Conservation (phyloP, 64 coral and sea anemone species). For the Dendrophyllia cribrosa region DNA sequence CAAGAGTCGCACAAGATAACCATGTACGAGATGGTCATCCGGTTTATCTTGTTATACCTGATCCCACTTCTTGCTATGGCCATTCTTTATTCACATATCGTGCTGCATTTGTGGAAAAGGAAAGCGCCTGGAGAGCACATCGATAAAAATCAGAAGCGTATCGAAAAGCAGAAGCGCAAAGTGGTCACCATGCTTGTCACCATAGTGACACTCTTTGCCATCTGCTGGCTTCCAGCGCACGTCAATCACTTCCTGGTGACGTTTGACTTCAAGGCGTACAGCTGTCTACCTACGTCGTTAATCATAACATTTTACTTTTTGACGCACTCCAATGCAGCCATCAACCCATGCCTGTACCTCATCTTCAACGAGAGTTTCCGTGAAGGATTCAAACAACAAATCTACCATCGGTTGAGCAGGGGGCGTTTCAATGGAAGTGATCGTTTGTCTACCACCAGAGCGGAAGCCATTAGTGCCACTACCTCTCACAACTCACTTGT, state of each 20-base stretch:
- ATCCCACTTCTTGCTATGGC: slow-evolving; percentile 79
- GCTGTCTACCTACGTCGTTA: slow-evolving; percentile 18
- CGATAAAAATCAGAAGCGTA: slow-evolving; percentile 74
- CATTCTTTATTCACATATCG: slow-evolving; percentile 76
- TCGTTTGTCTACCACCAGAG: slow-evolving; percentile 21
- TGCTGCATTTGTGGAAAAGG: slow-evolving; percentile 86
- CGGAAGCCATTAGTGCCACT: slow-evolving; percentile 40
- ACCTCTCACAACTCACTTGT: slow-evolving; percentile 3
- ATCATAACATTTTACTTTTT: slow-evolving; percentile 50
- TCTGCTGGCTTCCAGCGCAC: slow-evolving; percentile 94
- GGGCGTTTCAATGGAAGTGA: not conserved
- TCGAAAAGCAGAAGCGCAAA: slow-evolving; percentile 85
- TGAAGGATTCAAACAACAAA: slow-evolving; percentile 58
- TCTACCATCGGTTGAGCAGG: slow-evolving; percentile 25
- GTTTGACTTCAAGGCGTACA: slow-evolving; percentile 30
- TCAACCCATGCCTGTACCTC: slow-evolving; percentile 79
- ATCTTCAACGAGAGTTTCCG: slow-evolving; percentile 80
- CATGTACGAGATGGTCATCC: slow-evolving; percentile 68
- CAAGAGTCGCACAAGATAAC: not conserved
- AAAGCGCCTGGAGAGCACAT: slow-evolving; percentile 80
- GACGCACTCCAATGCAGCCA: slow-evolving; percentile 79
- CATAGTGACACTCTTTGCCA: slow-evolving; percentile 77
- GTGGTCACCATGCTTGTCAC: slow-evolving; percentile 88
- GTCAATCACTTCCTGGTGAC: slow-evolving; percentile 80
- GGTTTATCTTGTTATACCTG: slow-evolving; percentile 69